A percentile compares a stretch with the other conserved stretches of the same genome.
These are phyloP conservation scores for Papilio glaucus DNA, from an alignment of 1,140 invertebrate genomes.

Conservation along the genomic window DNA sequence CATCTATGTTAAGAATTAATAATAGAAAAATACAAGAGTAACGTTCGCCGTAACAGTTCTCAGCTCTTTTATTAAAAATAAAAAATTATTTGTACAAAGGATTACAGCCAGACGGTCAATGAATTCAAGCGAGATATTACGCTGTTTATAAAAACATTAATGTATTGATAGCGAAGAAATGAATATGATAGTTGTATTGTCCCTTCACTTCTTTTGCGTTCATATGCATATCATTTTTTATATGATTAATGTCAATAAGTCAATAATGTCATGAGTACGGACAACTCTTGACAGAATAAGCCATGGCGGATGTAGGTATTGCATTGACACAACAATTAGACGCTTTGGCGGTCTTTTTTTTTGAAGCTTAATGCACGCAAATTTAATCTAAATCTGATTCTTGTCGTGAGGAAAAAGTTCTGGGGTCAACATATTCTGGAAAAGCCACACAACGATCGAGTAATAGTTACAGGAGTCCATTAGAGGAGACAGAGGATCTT, in stretches of 20 bases:
- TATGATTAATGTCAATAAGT: background rate
- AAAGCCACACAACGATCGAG: no score
- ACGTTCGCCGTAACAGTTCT: background rate
- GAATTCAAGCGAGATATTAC: conserved; percentile 23
- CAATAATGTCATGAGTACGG: conserved; percentile 18
- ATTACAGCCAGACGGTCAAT: conserved; percentile 21
- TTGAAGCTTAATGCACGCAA: no score
- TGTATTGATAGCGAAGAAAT: conserved; percentile 25
- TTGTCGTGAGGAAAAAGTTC: no score
- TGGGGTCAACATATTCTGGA: no score
- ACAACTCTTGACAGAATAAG: conserved; percentile 7
- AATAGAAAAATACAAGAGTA: background rate
- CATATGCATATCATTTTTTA: background rate
- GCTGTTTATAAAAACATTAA: conserved; percentile 26
- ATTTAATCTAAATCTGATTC: no score
- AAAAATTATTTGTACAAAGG: background rate
- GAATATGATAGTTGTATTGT: background rate
- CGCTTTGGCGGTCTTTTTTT: background rate
- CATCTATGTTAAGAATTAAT: conserved; percentile 2
- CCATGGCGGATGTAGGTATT: background rate
- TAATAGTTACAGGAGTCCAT: no score
- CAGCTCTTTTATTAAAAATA: background rate
- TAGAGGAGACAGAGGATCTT: no score
- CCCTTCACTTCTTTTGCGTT: background rate
- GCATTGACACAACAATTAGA: background rate